phyloP scores from a whole-genome alignment of 1,140 invertebrate species.

The Drosophila prosaltans region DNA sequence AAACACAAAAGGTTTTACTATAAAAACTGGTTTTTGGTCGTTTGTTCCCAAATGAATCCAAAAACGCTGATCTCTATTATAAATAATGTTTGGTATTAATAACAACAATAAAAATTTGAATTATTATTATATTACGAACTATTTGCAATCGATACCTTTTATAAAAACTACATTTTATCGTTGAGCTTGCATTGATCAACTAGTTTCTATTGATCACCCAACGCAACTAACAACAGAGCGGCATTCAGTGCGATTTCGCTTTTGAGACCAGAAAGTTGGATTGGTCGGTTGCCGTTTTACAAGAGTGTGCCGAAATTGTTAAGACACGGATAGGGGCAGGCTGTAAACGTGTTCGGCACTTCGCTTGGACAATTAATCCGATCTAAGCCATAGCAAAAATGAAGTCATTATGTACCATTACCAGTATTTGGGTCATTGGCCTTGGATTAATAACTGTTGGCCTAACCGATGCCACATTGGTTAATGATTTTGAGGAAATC shows the following conservation, averaged over 20 bases:
- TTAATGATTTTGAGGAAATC: not conserved
- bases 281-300: not conserved
- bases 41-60: too few relatives aligned
- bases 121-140: not conserved
- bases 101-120: not conserved
- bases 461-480: not conserved
- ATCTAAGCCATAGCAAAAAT: not conserved
- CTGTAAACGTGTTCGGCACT: not conserved
- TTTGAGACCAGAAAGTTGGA: not conserved
- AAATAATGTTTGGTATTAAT: not conserved
- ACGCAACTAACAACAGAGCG: too few relatives aligned
- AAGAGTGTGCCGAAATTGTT: too few relatives aligned
- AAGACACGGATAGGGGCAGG: not conserved
- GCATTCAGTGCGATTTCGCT: constrained; percentile 2
- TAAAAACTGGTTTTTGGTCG: too few relatives aligned
- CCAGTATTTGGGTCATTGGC: not conserved
- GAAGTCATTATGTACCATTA: not conserved
- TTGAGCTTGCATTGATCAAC: not conserved
- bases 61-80: not conserved
- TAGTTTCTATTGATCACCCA: not conserved
- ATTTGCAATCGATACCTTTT: constrained; percentile 4
- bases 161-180: constrained; percentile 1
- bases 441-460: not conserved
- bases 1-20: too few relatives aligned
- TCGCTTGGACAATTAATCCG: constrained; percentile 3